Base-by-base conservation (phyloP, 2,797 vertebrate genomes). In the Benthosema pterotum region DNA sequence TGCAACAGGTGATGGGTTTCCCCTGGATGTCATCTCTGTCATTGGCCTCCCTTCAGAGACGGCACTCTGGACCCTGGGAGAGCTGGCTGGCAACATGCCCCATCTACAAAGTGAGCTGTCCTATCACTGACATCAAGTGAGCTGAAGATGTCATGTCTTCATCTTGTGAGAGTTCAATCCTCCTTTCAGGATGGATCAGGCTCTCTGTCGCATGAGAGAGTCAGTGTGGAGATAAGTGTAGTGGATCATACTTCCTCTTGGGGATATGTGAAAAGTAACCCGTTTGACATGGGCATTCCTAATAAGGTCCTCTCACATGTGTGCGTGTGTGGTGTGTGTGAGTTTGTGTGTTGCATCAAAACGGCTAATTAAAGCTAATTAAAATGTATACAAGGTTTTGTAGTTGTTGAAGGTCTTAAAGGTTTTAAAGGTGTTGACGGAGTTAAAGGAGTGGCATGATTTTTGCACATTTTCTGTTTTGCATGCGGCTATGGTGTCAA, bases 41-140 rank as follows among this genome's bases (percentile, higher is more conserved):
- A 45, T 63, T 82, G 89, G 80, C 84, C 86, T 72, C 82, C 65
- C 83, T 77, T 85, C 85, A 81, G 79, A 83, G 69, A 74, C 74
- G 47, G 72, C 71, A 25, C 73, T 76, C 79, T 79, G 77, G 85
- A 85, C 85, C 80, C 72, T 60, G 85, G 73, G 79, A 84, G 85
- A 80, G 81, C 82, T 54, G 85, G 74, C 85, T 91, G 90, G 89
- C 88, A 83, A 83, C 65, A 64, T 86, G 87, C 88, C 90, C 82
- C 73, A 88, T 89, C 76, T 83, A 84, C 85, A 89, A 38, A 92
- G 87, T 91, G 87, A 92, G 90, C 89, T 80, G 90, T 91, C 84
- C 88, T 82, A 82, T 87, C 83, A 77, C 46, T 86, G 88, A 91
- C 88, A 86, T 88, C 78, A 86, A 84, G 80, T 84, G 86, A 83